Conservation (phyloP, 2,888 invertebrate species). For the Homarus gammarus region DNA sequence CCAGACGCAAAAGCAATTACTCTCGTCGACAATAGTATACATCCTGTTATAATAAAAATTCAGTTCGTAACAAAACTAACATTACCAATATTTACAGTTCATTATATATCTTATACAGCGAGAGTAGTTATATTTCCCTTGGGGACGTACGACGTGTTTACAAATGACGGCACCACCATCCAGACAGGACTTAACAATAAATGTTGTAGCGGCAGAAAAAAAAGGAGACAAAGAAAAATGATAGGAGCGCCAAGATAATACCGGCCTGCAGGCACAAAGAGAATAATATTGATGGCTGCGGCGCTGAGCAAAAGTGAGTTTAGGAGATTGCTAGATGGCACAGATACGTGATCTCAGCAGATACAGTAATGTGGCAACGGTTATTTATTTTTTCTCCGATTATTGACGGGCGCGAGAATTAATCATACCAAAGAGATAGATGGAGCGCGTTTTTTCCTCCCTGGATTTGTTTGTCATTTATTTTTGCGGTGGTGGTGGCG, state of each 20-base stretch:
- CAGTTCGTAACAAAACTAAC: not conserved
- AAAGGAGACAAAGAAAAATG: constrained; percentile 51
- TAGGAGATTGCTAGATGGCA: not conserved
- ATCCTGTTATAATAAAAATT: not conserved
- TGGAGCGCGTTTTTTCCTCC: not conserved
- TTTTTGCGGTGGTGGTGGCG: not conserved
- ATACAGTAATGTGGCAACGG: constrained; percentile 1
- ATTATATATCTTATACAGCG: not conserved
- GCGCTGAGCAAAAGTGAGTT: constrained; percentile 22
- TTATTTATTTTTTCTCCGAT: constrained; percentile 16
- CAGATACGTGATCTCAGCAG: not conserved
- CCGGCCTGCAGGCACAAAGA: constrained; percentile 50
- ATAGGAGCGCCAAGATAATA: constrained; percentile 42
- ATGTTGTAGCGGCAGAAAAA: constrained; percentile 29
- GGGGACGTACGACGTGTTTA: constrained; percentile 30
- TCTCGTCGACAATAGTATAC: not conserved
- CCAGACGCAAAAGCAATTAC: constrained; percentile 19
- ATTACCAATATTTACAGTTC: not conserved
- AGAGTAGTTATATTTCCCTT: too few relatives aligned
- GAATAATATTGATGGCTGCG: constrained; percentile 48
- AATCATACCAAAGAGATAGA: too few relatives aligned
- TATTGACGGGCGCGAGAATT: too few relatives aligned
- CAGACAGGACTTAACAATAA: constrained; percentile 43
- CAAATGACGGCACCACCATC: constrained; percentile 41
- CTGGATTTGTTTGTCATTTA: not conserved